These are phyloP conservation scores for Pedicia rivosa DNA, from an alignment of 2,888 invertebrate genomes.

Conservation along the genomic window DNA sequence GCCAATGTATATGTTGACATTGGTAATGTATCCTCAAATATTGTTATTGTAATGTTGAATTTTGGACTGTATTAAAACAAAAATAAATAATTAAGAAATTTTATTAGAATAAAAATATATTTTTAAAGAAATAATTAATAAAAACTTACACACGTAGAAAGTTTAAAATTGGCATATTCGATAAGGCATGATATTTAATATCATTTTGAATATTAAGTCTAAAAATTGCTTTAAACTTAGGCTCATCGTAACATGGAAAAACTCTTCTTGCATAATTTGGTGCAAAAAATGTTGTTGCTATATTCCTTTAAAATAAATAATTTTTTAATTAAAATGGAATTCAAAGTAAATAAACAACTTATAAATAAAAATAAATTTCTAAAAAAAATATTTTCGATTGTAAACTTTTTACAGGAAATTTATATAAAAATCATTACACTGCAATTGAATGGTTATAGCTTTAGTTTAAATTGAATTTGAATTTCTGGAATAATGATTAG, in stretches of 20 bases:
- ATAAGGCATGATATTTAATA: constrained; percentile 15
- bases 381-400: too few relatives aligned
- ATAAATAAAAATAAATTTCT: too few relatives aligned
- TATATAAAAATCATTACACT: too few relatives aligned
- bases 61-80: too few relatives aligned
- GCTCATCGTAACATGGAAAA: constrained; percentile 57
- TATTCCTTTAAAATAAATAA: constrained; percentile 26
- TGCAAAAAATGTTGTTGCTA: constrained; percentile 44
- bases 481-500: too few relatives aligned
- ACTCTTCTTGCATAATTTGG: constrained; percentile 40
- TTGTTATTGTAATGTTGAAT: neutral
- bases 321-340: neutral
- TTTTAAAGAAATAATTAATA: too few relatives aligned
- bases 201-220: constrained; percentile 37
- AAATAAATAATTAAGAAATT: too few relatives aligned
- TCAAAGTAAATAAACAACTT: neutral
- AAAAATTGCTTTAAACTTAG: constrained; percentile 42
- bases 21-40: constrained; percentile 32
- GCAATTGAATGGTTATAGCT: too few relatives aligned
- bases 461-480: too few relatives aligned
- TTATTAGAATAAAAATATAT: too few relatives aligned
- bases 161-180: constrained; percentile 16
- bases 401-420: too few relatives aligned
- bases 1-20: constrained; percentile 64
- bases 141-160: too few relatives aligned